Evolutionary conservation across 2,888 invertebrate species (phyloP), one percentile per base, ranked within the genome.

Genomic region (Limulus polyphemus): DNA sequence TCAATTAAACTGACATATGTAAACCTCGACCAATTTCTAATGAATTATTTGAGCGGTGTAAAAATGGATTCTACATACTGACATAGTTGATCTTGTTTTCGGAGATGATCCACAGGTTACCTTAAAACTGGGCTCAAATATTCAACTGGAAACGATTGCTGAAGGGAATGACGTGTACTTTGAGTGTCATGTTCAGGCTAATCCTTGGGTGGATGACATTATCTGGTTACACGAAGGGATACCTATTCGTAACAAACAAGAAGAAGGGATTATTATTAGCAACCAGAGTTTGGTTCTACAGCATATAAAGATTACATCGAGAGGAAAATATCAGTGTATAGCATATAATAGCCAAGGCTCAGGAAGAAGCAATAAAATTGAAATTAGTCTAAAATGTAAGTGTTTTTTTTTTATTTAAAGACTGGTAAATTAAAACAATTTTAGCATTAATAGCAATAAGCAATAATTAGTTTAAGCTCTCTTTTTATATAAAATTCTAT

Each of bases 151-250:
- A 70, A 89, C 89, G 79, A 90, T 91, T 79, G 90, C 90, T 77
- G 91, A 91, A 77, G 90, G 90, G 59, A 90, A 90, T 74, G 90
- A 90, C 79, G 90, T 90, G 64, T 90, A 90, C 80, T 90, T 91
- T 78, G 91, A 91, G 80, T 91, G 91, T 79, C 88, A 89, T 80
- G 88, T 90, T 73, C 84, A 86, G 74, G 87, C 91, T 72, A 90
- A 91, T 79, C 91, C 91, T 50, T 84, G 85, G 64, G 88, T 87
- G 80, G 83, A 87, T 73, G 86, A 87, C 73, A 83, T 91, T 67
- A 84, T 85, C 70, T 91, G 91, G 91, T 81, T 61, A 49, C 67
- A 69, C 14, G 67, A 70, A 49, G 69, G 69, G 11, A 50, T 59
- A 32, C 62, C 65, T 1, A 55, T 70, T 14, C 58, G 60, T 47